Evolutionary conservation across 2,797 vertebrate species (phyloP), one percentile per base, ranked within the genome.

Genomic region (Hybognathus amarus): DNA sequence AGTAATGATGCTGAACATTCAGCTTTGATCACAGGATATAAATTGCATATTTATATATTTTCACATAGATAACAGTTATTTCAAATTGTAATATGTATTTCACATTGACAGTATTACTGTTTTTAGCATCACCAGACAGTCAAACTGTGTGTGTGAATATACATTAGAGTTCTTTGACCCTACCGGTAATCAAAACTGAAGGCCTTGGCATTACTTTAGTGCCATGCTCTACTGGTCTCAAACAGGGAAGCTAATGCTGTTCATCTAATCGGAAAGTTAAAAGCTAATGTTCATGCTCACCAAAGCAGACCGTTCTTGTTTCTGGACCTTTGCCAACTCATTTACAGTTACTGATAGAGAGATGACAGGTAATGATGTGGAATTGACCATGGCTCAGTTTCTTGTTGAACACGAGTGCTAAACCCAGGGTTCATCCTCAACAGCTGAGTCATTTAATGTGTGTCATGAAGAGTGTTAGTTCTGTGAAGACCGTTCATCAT

Each of bases 231-330:
- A 20, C 70, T 52, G 47, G 70, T 52, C 50, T 52, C 18, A 36
- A 52, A 63, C 61, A 63, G 61, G 12, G 27, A 30, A 11, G 45
- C 47, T 52, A 52, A 52, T 33, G 11, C 17, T 7, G 70, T 73
- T 73, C n/a, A 73, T 73, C 27, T 73, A 73, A 73, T 73, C 17
- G 13, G 27, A 33, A 73, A 73, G 69, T 33, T 18, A 33, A 20
- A 27, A 11, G 17, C 17, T 73, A 52, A 73, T 33, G 27, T 20
- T 47, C 45, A 47, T 71, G 69, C 69, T 71, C 24, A 30, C 15
- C 17, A 50, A 71, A 30, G 69, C 69, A 71, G 45, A 50, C 69
- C 7, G 0, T 69, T 69, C n/a, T 24, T 71, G 42, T 30, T 47
- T 30, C 8, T 74, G 27, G 50, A 30, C 12, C 50, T 74, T 54